A percentile compares a stretch with the other conserved stretches of the same genome.
Conservation (phyloP, 1,140 invertebrate genomes). For the Penaeus japonicus region DNA sequence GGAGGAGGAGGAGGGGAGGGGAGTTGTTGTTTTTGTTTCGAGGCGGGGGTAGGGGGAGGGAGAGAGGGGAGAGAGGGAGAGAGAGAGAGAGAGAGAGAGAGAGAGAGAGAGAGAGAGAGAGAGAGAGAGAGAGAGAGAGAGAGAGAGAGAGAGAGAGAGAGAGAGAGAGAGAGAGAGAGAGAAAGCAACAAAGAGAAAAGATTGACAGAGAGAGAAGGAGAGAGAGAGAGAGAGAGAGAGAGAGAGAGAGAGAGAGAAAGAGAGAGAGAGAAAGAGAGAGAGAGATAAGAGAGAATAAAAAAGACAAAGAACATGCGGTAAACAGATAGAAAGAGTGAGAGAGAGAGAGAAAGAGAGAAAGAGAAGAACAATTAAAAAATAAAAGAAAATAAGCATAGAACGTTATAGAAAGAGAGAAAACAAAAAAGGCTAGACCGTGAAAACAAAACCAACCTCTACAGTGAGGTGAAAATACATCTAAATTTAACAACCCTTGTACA, state of each 20-base stretch:
- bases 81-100: too few relatives aligned
- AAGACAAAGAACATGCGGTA: not conserved
- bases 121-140: not conserved
- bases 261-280: not conserved
- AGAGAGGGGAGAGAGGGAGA: not conserved
- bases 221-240: not conserved
- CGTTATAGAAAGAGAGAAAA: too few relatives aligned
- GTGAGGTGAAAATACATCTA: too few relatives aligned
- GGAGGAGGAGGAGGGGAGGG: too few relatives aligned
- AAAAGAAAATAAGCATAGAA: not conserved
- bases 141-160: not conserved
- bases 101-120: too few relatives aligned
- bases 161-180: not conserved
- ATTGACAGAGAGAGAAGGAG: not conserved
- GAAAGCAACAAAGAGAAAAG: too few relatives aligned
- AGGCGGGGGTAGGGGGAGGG: not conserved
- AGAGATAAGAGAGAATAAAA: not conserved
- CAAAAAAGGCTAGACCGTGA: too few relatives aligned
- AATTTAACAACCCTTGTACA: too few relatives aligned
- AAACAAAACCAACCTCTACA: too few relatives aligned
- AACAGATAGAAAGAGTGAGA: not conserved
- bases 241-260: not conserved
- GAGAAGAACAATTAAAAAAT: not conserved
- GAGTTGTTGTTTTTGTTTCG: too few relatives aligned
- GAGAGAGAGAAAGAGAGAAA: not conserved